Base-by-base conservation (phyloP, 1,140 invertebrate species). In the Gyrodactylus salaris region DNA sequence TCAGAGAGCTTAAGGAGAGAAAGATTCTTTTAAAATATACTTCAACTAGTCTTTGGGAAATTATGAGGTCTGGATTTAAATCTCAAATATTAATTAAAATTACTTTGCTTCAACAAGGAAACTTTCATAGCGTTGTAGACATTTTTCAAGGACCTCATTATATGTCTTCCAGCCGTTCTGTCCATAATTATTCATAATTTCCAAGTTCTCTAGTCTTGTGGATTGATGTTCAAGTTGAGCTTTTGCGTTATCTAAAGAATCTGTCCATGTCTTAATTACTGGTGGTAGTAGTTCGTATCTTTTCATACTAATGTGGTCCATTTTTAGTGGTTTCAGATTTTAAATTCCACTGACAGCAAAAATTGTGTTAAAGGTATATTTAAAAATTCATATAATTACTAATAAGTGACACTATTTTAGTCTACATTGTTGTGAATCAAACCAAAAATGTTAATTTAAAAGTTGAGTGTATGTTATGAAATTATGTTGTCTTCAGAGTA, bases 231-330 rank as follows among this genome's bases (percentile, higher is more conserved):
- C 89, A 21, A 96, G 81, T 80, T 96, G 93, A 0, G 92, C 90
- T 79, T 87, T 86, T 1, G 91, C 95, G 78, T 96, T 96, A 76
- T 95, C 89, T 0, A 96, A 89, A 78, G 89, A 88, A 81, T 96
- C 90, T 75, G 84, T 85, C 93, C 93, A 97, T 0, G 89, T 89
- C 81, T 92, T 89, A 16, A 90, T 90, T 20, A 88, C 85, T 0
- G 89, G 86, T 22, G 93, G 93, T 0, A 91, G 92, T 22, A 97
- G 80, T 80, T 97, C 92, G 80, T 96, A 97, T 77, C 89, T 85
- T 82, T 94, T 96, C 91, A 95, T 96, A 77, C 88, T 93, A 7
- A 97, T 82, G 25, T 89, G 88, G 78, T 97, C 92, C 88, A 95
- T 94, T 0, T n/a, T n/a, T n/a, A n/a, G n/a, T n/a, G n/a, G n/a